phyloP scores from a whole-genome alignment of 2,888 invertebrate genomes.

The Drosophila melanosoma region DNA sequence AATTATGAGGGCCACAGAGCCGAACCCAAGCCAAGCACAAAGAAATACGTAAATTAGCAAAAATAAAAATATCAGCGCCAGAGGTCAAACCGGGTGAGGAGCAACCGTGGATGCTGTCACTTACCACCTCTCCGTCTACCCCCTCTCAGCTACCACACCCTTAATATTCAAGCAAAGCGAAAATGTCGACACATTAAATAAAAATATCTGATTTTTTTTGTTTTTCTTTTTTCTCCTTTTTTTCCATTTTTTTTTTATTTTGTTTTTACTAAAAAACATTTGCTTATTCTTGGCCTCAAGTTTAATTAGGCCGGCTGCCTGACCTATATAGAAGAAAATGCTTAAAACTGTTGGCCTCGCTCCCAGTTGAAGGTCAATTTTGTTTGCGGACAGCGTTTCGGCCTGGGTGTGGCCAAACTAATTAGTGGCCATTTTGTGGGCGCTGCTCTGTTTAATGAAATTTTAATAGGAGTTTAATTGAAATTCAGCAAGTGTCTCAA shows the following conservation, averaged over 20 bases:
- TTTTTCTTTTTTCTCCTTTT: background rate
- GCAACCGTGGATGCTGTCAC: background rate
- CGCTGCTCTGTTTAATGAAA: slow-evolving; percentile 67
- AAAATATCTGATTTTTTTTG: slow-evolving; percentile 41
- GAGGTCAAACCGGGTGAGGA: slow-evolving; percentile 45
- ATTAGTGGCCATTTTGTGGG: slow-evolving; percentile 74
- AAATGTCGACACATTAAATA: slow-evolving; percentile 72
- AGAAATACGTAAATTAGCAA: slow-evolving; percentile 62
- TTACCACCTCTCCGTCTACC: background rate
- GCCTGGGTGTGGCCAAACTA: slow-evolving; percentile 59
- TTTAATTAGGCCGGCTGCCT: slow-evolving; percentile 70
- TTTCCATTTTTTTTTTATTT: background rate
- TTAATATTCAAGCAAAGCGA: slow-evolving; percentile 59
- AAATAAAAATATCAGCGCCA: slow-evolving; percentile 55
- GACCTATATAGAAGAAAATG: slow-evolving; percentile 51
- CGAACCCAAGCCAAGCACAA: slow-evolving; percentile 27
- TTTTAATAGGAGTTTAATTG: slow-evolving; percentile 74
- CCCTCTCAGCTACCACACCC: background rate
- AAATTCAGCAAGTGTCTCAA: slow-evolving; percentile 40
- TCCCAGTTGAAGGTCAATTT: slow-evolving; percentile 58
- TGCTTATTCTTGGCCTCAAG: slow-evolving; percentile 49
- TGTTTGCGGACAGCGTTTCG: slow-evolving; percentile 12
- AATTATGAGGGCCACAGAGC: slow-evolving; percentile 62
- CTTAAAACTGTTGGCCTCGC: slow-evolving; percentile 39
- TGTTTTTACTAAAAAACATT: slow-evolving; percentile 6